Evolutionary conservation across 2,888 invertebrate genomes (phyloP), one percentile per base, ranked within the genome.

Genomic region (Tachina lurida): DNA sequence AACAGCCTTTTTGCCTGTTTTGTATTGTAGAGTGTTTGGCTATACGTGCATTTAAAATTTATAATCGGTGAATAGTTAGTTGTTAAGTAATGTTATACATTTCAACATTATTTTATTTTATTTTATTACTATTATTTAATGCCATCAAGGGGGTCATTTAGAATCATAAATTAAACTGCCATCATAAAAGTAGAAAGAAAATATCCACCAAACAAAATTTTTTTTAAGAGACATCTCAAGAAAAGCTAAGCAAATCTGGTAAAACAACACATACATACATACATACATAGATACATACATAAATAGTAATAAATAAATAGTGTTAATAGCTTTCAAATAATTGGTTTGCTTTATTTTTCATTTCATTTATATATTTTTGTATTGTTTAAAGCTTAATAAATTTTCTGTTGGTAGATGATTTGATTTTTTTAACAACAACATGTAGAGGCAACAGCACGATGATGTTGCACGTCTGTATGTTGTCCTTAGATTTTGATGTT

Each of bases 311-410:
- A 63, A 52, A 39, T 60, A 77, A 85, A 71, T 65, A 54, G 78
- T 83, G 82, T 83, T 79, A 86, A 86, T 82, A 82, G 85, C 76
- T 75, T 70, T 54, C 54, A 79, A 82, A 79, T 79, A 83, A 86
- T 86, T 83, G 78, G 71, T 84, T 75, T 84, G 75, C 75, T 75
- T 77, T 58, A 65, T 71, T 60, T 60, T 60, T 39, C 39, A 41
- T 62, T 17, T 41, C 19, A 43, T 62, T 62, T 62, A 41, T 17
- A 58, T 8, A 58, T 22, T 49, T 70, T 62, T 67, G 31, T 70
- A 70, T 60, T 60, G 70, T 62, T 54, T 74, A 15, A 62, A 65
- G 63, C 47, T 82, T 52, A 3, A 5, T 52, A 3, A 5, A 58
- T 45, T 52, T 62, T 43, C 17, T 63, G 49, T 3, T 79, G 71